A percentile compares a stretch with the other conserved stretches of the same genome.
These are phyloP conservation scores for Heliconius erato DNA, from an alignment of 2,888 invertebrate species.

Conservation along the genomic window DNA sequence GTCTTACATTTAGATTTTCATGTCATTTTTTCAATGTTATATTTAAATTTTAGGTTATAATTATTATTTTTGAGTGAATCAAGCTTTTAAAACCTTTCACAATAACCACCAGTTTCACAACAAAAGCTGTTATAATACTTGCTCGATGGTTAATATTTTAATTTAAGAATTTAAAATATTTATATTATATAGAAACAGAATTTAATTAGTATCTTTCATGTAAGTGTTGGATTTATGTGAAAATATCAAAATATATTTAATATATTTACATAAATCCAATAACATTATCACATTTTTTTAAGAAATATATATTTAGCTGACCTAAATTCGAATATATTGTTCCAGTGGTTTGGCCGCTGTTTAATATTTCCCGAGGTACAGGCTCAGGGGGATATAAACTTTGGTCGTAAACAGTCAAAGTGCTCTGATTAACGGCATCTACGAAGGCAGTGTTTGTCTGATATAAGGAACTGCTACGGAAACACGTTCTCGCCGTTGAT, in stretches of 20 bases:
- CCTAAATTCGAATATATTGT: constrained; percentile 13
- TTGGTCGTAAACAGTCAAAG: constrained; percentile 27
- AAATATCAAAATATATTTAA: neutral
- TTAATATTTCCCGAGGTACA: constrained; percentile 22
- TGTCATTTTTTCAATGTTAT: neutral
- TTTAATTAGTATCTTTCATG: neutral
- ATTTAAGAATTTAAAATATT: neutral
- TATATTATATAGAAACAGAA: neutral
- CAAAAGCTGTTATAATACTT: neutral
- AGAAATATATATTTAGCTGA: neutral
- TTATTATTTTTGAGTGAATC: neutral
- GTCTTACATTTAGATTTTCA: neutral
- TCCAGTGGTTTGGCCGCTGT: neutral
- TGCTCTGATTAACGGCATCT: constrained; percentile 18
- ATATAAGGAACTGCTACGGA: constrained; percentile 20
- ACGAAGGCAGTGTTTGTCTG: constrained; percentile 11
- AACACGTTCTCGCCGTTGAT: constrained; percentile 30
- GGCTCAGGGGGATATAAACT: constrained; percentile 29
- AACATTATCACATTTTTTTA: neutral
- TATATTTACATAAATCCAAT: neutral
- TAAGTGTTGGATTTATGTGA: neutral
- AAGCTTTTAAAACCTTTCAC: neutral
- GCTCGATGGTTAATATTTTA: neutral
- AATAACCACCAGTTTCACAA: neutral
- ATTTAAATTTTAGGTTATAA: neutral